Conservation (phyloP, 2,113 vertebrate genomes). For the Phasianus colchicus region DNA sequence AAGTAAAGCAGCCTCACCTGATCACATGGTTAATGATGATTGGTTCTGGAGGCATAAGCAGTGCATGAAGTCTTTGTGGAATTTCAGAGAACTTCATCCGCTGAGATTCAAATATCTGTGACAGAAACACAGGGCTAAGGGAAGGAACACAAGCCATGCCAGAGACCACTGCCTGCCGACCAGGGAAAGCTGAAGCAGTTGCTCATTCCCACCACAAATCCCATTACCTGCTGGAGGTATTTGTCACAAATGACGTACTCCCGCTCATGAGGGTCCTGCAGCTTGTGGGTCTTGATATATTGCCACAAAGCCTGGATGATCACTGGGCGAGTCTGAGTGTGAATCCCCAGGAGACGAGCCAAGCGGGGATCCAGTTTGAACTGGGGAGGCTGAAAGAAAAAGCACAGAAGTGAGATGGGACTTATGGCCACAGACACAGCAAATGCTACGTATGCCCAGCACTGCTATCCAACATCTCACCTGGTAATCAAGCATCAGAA, state of each 20-base stretch:
- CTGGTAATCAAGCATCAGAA: conserved; percentile 99
- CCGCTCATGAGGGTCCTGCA: conserved; percentile 90
- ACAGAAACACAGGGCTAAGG: not conserved
- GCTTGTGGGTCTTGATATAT: conserved; percentile 92
- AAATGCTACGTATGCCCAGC: accelerated
- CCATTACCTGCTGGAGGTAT: conserved; percentile 88
- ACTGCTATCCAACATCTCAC: conserved; percentile 51
- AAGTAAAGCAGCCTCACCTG: conserved; percentile 80
- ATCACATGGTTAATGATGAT: conserved; percentile 99
- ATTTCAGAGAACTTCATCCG: conserved; percentile 93
- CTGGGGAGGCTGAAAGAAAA: conserved; percentile 80
- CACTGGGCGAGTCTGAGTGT: conserved; percentile 90
- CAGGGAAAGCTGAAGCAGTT: accelerated
- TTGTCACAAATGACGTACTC: conserved; percentile 93
- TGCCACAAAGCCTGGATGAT: conserved; percentile 94
- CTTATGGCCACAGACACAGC: not conserved
- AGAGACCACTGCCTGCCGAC: not conserved
- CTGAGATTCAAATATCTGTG: conserved; percentile 88
- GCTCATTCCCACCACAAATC: not conserved
- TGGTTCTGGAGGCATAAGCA: conserved; percentile 99
- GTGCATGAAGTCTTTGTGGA: conserved; percentile 90
- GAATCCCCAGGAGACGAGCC: conserved; percentile 89
- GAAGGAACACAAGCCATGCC: not conserved
- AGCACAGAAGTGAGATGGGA: not conserved
- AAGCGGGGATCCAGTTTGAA: conserved; percentile 90